These are phyloP conservation scores for Diplodus sargus DNA, from an alignment of 2,797 vertebrate genomes.

Conservation along the genomic window DNA sequence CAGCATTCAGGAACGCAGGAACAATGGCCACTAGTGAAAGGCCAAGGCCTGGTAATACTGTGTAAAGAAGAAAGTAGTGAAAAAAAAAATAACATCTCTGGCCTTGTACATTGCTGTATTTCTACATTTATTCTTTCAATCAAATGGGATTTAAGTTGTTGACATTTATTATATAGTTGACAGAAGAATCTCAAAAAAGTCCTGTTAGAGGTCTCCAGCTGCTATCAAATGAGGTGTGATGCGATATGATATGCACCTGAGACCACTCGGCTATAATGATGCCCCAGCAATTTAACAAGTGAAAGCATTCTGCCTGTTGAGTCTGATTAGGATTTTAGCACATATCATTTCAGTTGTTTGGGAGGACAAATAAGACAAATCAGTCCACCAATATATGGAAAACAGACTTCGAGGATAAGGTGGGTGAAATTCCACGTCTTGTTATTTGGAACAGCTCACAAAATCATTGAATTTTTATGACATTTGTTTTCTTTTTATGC, in stretches of 20 bases:
- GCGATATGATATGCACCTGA: background rate
- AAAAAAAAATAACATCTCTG: background rate
- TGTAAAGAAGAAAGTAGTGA: slow-evolving; percentile 22
- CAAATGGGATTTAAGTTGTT: background rate
- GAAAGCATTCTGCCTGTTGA: background rate
- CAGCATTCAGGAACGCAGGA: slow-evolving; percentile 41
- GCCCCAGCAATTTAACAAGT: background rate
- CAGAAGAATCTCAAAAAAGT: slow-evolving; percentile 1
- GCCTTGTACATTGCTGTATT: background rate
- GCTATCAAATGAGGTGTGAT: background rate
- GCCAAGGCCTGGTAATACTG: slow-evolving; percentile 21
- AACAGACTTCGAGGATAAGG: background rate
- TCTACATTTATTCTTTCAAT: background rate
- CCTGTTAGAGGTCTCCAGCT: background rate
- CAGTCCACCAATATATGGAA: background rate
- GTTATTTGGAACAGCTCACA: background rate
- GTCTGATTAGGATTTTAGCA: slow-evolving; percentile 10
- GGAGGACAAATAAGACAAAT: slow-evolving; percentile 4
- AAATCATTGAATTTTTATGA: background rate
- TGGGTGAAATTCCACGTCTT: background rate
- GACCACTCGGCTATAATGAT: background rate
- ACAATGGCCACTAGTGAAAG: slow-evolving; percentile 41
- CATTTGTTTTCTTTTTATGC: background rate
- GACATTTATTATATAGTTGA: background rate
- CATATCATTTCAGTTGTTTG: background rate